Base-by-base conservation (phyloP, 2,888 invertebrate species). In the Holacanthella duospinosa region DNA sequence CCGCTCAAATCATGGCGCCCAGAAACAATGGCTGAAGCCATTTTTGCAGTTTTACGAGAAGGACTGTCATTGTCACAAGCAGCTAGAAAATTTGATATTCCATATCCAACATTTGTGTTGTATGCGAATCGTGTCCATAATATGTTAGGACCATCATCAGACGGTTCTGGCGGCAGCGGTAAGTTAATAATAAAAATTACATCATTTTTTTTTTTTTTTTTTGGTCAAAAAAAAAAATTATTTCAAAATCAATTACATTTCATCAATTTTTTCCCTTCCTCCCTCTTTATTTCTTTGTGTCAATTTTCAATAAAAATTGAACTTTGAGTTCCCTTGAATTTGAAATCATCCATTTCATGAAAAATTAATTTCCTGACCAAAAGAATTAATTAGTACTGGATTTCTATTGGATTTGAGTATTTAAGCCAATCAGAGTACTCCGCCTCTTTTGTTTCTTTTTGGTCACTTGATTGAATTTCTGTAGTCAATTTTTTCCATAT, bases 1-100 rank as follows among this genome's bases (percentile, higher is more conserved):
- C 93, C 93, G 0, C 81, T 93, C 66, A 93, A 93, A 78, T 92
- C 92, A 62, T 93, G 93, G 93, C 82, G 92, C 60, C 92, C 92
- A 2, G 93, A 93, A 78, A 93, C 92, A 65, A 93, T 93, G 93
- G 93, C 92, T 43, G 92, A 92, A 77, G 93, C 93, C 69, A 93
- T 93, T 74, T 90, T 92, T 80, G 89, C 90, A 75, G 92, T 93
- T 64, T 82, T 93, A 70, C 91, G 91, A 77, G 92, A 93, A 77
- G 92, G 92, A 24, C 81, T 92, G 64, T 90, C 89, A 2, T 80
- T 92, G 65, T 91, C 90, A 36, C 92, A 93, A 77, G 93, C 93
- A 0, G 93, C 93, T 25, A 83, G 93, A 74, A 93, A 92, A 79
- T 93, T 90, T 80, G 93, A 93, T 81, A 93, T 93, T 77, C 93